Evolutionary conservation across 2,888 invertebrate species (phyloP).

Genomic region (Pediacus dermestoides): DNA sequence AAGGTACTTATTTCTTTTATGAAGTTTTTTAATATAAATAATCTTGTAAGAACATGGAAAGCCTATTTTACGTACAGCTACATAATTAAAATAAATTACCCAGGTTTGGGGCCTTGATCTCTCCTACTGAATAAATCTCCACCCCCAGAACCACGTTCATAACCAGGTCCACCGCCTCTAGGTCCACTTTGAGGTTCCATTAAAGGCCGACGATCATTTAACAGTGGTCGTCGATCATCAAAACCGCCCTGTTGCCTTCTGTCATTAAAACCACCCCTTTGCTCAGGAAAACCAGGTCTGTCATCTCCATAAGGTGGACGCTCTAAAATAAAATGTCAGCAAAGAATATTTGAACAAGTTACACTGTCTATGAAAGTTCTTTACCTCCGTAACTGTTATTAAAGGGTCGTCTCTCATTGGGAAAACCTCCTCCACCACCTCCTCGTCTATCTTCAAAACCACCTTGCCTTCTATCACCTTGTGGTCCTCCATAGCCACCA

Average conservation of each 20-base stretch:
- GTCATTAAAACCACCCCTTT: conserved; percentile 35
- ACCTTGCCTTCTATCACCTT: conserved; percentile 1
- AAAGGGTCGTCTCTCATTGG: conserved; percentile 13
- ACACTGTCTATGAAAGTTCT: neutral
- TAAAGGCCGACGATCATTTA: conserved; percentile 34
- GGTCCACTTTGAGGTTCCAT: conserved; percentile 32
- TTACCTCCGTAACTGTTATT: conserved; percentile 6
- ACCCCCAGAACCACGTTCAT: conserved; percentile 14
- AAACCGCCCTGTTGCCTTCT: conserved; percentile 31
- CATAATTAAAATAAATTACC: conserved; percentile 1
- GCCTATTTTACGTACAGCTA: no score
- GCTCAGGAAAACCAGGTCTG: conserved; percentile 20
- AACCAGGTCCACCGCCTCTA: conserved; percentile 21
- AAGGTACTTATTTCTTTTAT: no score
- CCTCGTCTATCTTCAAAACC: conserved; percentile 26
- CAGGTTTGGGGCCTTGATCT: conserved; percentile 32
- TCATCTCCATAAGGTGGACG: conserved; percentile 20
- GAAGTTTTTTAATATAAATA: no score
- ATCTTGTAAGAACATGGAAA: no score
- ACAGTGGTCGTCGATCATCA: conserved; percentile 35
- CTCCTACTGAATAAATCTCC: conserved; percentile 45
- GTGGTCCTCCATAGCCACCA: conserved; percentile 20
- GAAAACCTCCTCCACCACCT: conserved; percentile 20
- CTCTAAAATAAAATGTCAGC: conserved; percentile 12
- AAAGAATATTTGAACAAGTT: neutral